Base-by-base conservation (phyloP, 2,797 vertebrate genomes). In the Hippocampus kuda region DNA sequence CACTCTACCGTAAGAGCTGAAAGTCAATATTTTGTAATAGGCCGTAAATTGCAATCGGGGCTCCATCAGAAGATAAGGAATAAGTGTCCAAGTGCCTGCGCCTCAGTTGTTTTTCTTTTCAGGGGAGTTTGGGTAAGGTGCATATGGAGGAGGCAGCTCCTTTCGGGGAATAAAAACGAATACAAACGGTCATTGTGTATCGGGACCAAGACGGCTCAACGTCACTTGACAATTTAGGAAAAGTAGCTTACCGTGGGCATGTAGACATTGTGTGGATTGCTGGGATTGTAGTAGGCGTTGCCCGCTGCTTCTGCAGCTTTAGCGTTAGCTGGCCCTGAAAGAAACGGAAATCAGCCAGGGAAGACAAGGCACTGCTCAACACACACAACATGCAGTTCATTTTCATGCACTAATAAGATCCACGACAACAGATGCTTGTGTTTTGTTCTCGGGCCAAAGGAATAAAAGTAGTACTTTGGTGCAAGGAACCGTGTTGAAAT, bases 191-290 rank as follows among this genome's bases (percentile, higher is more conserved):
- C 30, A 60, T 20, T 27, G 13, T 18, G 24, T 48, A 38, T 3
- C 26, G 64, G 38, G 0, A 7, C 24, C n/a, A 48, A n/a, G 5
- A 63, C 51, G 48, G 8, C 3, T 70, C 16, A 15, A 5, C 20
- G 11, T 69, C 24, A 63, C 20, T 44, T 24, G 61, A n/a, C 38
- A 13, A 64, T n/a, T 26, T 20, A 49, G 27, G 7, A 51, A 16
- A 60, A 42, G 53, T 54, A 13, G 42, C 90, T 91, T 77, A 97
- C 95, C 94, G 89, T 90, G 75, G 94, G 94, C 94, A 96, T 94
- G 86, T 96, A 96, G 85, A 97, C 94, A 0, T 89, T 93, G 91
- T 97, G 94, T 46, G 94, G 93, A 72, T 94, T 93, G 78, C 82
- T 93, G 73, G 94, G 94, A 73, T 95, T 93, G 82, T 94, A 97